Evolutionary conservation across 1,140 invertebrate species (phyloP).

Genomic region (Dysdera silvatica): DNA sequence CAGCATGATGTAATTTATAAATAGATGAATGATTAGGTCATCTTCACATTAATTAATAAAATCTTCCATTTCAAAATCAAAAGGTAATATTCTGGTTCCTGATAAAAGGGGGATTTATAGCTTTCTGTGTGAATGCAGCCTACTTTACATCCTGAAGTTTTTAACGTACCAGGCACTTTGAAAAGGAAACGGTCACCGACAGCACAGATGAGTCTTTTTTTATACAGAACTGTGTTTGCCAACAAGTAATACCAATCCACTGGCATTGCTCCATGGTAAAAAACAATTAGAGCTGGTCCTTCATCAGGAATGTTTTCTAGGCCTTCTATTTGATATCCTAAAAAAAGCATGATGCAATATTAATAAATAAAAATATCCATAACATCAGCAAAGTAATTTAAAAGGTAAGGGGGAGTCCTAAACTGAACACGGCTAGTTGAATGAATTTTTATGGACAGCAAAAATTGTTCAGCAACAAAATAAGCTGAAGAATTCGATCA

Average conservation of each 20-base stretch:
- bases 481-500: no score
- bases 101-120: neutral
- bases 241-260: slow-evolving; percentile 95
- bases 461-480: no score
- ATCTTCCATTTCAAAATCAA: neutral
- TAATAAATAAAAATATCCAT: no score
- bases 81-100: neutral
- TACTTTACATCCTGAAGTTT: neutral
- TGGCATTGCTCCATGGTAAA: slow-evolving; percentile 95
- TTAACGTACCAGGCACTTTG: slow-evolving; percentile 72
- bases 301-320: slow-evolving; percentile 83
- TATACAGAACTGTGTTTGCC: slow-evolving; percentile 68
- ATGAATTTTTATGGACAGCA: no score
- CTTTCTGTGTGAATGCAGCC: neutral
- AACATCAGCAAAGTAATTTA: no score
- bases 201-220: slow-evolving; percentile 72
- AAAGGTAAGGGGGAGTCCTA: no score
- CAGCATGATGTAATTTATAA: neutral
- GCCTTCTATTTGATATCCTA: slow-evolving; percentile 74
- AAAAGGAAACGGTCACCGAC: slow-evolving; percentile 93
- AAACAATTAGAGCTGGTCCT: slow-evolving; percentile 80
- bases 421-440: no score
- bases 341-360: no score
- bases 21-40: neutral
- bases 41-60: neutral